Conservation (phyloP, 2,888 invertebrate genomes). For the Oscheius sp. region DNA sequence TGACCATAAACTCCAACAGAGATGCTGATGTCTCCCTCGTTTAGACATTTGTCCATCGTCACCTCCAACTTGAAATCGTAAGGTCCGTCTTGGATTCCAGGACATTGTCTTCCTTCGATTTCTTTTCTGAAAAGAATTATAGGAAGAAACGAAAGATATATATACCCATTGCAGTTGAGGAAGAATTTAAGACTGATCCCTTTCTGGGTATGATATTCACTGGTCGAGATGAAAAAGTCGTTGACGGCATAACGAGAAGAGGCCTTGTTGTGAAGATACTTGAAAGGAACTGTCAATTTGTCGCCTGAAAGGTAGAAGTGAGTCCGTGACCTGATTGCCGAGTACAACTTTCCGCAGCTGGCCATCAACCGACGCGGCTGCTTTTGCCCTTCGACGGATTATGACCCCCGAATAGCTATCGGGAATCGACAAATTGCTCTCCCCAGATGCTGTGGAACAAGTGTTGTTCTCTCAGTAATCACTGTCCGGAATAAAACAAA, state of each 20-base stretch:
- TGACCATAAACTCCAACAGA: constrained; percentile 67
- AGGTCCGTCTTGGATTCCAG: constrained; percentile 49
- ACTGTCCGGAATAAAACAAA: constrained; percentile 2
- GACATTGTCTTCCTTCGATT: constrained; percentile 53
- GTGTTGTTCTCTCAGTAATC: neutral
- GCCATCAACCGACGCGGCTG: neutral
- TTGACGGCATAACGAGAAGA: constrained; percentile 36
- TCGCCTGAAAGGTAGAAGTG: constrained; percentile 24
- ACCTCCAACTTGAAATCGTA: constrained; percentile 56
- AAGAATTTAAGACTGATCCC: constrained; percentile 61
- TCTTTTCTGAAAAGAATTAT: constrained; percentile 40
- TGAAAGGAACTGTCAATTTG: constrained; percentile 54
- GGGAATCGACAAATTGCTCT: neutral
- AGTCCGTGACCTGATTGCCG: neutral
- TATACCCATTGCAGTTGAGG: constrained; percentile 61
- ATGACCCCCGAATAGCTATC: neutral
- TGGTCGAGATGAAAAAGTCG: constrained; percentile 61
- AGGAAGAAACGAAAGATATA: neutral
- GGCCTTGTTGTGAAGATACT: constrained; percentile 57
- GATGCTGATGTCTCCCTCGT: constrained; percentile 58
- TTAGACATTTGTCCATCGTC: constrained; percentile 55
- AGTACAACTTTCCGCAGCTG: constrained; percentile 16
- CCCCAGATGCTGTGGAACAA: constrained; percentile 8
- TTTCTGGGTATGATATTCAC: constrained; percentile 46
- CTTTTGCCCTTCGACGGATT: neutral